Percentiles rank a stretch among this genome's conserved stretches.
phyloP scores from a whole-genome alignment of 1,140 invertebrate genomes.

The Metaphire vulgaris region DNA sequence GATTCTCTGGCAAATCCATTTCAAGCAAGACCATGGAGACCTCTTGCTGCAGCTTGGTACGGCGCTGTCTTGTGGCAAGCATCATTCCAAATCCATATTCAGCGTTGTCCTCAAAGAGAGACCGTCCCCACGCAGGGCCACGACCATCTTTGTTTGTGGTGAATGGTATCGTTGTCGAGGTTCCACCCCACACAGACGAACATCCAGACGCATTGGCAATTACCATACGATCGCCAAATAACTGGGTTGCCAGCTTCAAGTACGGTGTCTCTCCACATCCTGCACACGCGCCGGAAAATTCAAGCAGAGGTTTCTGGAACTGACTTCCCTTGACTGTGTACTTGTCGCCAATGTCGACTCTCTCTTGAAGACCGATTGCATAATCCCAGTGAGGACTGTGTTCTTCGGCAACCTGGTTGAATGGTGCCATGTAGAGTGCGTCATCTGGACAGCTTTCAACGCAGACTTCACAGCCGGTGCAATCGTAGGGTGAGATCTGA shows the following conservation, averaged over 20 bases:
- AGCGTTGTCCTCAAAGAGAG: conserved; percentile 31
- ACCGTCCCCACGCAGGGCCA: conserved; percentile 30
- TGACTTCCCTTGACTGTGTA: conserved; percentile 31
- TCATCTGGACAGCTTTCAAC: conserved; percentile 30
- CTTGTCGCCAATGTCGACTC: conserved; percentile 27
- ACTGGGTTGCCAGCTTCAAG: conserved; percentile 31
- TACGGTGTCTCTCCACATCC: conserved; percentile 32
- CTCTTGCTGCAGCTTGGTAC: conserved; percentile 11
- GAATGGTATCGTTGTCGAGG: conserved; percentile 28
- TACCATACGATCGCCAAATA: conserved; percentile 30
- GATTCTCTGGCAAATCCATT: conserved; percentile 21
- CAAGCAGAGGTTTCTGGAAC: conserved; percentile 29
- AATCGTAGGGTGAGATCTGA: conserved; percentile 30
- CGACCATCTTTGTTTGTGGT: conserved; percentile 29
- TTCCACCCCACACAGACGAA: conserved; percentile 32
- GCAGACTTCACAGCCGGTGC: conserved; percentile 31
- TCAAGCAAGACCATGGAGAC: conserved; percentile 7
- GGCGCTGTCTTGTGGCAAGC: conserved; percentile 28
- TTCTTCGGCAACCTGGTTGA: conserved; percentile 29
- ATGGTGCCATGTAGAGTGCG: conserved; percentile 31
- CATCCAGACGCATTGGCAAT: conserved; percentile 32
- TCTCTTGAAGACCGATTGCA: conserved; percentile 24
- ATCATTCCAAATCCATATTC: conserved; percentile 32
- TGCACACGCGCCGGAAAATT: conserved; percentile 31
- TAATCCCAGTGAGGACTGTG: conserved; percentile 30